Conservation (phyloP, 2,888 invertebrate species). For the Hermaeophaga mercurialis region DNA sequence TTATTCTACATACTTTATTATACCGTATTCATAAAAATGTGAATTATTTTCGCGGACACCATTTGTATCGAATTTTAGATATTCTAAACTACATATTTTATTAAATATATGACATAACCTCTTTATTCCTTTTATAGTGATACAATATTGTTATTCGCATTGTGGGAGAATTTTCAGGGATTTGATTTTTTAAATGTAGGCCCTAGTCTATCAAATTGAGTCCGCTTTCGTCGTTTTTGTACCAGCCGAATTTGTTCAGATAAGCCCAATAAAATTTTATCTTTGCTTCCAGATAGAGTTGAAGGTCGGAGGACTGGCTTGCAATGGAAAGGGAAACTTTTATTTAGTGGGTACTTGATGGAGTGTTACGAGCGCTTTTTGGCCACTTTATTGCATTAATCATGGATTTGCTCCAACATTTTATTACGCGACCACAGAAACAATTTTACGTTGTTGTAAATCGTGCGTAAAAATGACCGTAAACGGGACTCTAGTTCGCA, state of each 20-base stretch:
- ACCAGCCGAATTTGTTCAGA: constrained; percentile 20
- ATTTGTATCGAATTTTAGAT: no score
- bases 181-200: no score
- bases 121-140: no score
- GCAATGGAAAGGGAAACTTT: constrained; percentile 15
- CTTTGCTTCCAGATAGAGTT: constrained; percentile 21
- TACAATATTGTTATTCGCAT: no score
- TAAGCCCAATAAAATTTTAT: constrained; percentile 32
- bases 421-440: constrained; percentile 15
- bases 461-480: constrained; percentile 18
- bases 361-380: constrained; percentile 23
- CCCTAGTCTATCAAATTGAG: not conserved
- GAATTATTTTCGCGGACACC: no score
- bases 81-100: no score
- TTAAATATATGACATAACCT: no score
- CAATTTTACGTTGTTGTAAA: constrained; percentile 16
- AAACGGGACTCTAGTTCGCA: not conserved
- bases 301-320: constrained; percentile 2
- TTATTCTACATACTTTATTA: no score
- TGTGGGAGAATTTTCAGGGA: no score
- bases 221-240: constrained; percentile 16
- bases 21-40: no score
- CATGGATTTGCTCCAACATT: constrained; percentile 20
- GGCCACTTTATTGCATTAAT: constrained; percentile 23
- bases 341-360: constrained; percentile 27